Conservation (phyloP, 35 echinoderm and acorn worm genomes). For the Lytechinus variegatus region DNA sequence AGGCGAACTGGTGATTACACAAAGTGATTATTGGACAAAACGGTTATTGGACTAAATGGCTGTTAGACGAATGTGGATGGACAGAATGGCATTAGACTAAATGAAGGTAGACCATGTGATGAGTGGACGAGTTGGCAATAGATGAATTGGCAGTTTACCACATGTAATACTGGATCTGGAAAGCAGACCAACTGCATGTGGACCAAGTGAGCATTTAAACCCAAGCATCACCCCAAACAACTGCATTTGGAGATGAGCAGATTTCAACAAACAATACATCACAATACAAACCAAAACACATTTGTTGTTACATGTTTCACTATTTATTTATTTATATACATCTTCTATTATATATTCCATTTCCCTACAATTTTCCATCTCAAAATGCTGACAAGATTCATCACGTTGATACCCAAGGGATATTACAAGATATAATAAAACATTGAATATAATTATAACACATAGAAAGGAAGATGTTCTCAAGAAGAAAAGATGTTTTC, state of each 20-base stretch:
- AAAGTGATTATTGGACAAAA: no score
- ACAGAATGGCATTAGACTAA: no score
- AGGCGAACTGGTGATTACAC: no score
- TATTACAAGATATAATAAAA: not conserved
- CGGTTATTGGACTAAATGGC: no score
- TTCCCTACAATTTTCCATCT: slow-evolving; percentile 2
- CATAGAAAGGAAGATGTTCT: slow-evolving; percentile 6
- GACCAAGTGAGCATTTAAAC: no score
- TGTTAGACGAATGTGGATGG: no score
- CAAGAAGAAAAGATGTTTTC: not conserved
- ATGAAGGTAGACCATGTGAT: no score
- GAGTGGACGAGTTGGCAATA: no score
- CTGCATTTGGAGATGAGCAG: not conserved
- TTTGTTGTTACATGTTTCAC: not conserved
- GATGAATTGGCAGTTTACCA: no score
- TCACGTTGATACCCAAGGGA: not conserved
- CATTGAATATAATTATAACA: not conserved
- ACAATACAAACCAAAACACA: not conserved
- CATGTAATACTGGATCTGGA: no score
- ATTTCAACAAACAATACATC: not conserved
- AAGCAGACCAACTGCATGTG: no score
- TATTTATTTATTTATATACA: slow-evolving; percentile 16
- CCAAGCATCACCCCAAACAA: no score
- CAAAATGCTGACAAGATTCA: not conserved
- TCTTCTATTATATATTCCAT: slow-evolving; percentile 15